Evolutionary conservation across 2,888 invertebrate species (phyloP), one percentile per base, ranked within the genome.

Genomic region (Julus scanicus): DNA sequence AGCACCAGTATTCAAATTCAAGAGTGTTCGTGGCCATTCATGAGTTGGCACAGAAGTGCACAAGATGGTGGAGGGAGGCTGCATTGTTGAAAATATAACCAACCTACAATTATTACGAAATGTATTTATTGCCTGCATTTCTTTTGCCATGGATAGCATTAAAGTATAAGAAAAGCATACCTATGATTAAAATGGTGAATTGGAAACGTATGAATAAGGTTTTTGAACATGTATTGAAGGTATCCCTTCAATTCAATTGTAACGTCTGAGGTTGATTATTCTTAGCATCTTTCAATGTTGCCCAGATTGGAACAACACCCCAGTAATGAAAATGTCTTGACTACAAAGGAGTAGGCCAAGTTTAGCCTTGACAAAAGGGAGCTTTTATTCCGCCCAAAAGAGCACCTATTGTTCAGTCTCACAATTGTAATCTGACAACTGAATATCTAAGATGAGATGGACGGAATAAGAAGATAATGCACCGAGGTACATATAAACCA

Each of bases 381-480:
- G 80, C 80, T 37, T 80, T 44, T 80, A 15, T 80, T 37, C 80
- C 37, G 80, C 80, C 80, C 80, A 80, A 80, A 39, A 44, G 85
- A 85, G 44, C 49, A 85, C 15, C 85, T 29, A 85, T 85, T 85
- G 85, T 85, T 85, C 85, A 85, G 49, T n/a, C 85, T 29, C 20
- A 44, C 85, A 85, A 85, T 85, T 85, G 85, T 39, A 49, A 49
- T 85, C 49, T 85, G 85, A 85, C 49, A 85, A 85, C 85, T 48
- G 85, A 85, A 85, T 80, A 80, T 80, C 29, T 37, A 13, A 80
- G 80, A 37, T 80, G 80, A 80, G 80, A 80, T 80, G 80, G 80
- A 37, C 80, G 13, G 37, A 37, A 80, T 29, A 80, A 80, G 8
- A 80, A 80, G 80, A 80, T 80, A 80, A 80, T 80, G 80, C 37